Percentiles rank a stretch among this genome's conserved stretches.
phyloP scores from a whole-genome alignment of 2,113 vertebrate genomes.

The Nanorana parkeri region DNA sequence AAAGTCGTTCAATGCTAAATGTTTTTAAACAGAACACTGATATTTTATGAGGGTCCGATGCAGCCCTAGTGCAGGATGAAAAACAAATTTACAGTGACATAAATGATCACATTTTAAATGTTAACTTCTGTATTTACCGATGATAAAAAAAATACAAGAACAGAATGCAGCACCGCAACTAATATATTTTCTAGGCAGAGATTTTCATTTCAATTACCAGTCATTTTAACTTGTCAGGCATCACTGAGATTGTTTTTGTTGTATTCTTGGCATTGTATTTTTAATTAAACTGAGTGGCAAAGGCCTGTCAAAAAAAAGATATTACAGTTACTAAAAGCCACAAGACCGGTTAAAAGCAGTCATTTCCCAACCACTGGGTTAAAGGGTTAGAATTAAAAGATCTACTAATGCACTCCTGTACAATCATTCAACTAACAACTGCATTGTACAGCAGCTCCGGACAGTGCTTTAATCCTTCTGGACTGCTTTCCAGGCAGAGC shows the following conservation, averaged over 20 bases:
- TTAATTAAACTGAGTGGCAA: conserved; percentile 57
- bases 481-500: neutral
- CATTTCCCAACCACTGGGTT: conserved; percentile 52
- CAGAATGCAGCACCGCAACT: neutral
- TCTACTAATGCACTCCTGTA: conserved; percentile 52
- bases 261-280: conserved; percentile 49
- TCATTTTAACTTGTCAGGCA: conserved; percentile 49
- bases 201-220: conserved; percentile 33
- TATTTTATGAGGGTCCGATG: too few relatives aligned
- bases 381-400: conserved; percentile 54
- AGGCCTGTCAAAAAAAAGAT: conserved; percentile 49
- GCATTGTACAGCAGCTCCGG: conserved; percentile 12
- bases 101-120: too few relatives aligned
- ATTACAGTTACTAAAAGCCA: conserved; percentile 52
- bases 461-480: conserved; percentile 1
- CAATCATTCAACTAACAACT: conserved; percentile 49
- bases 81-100: too few relatives aligned
- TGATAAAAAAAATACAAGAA: neutral
- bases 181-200: conserved; percentile 9
- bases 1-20: too few relatives aligned
- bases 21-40: too few relatives aligned
- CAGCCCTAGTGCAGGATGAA: too few relatives aligned
- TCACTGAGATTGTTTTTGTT: conserved; percentile 21
- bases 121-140: too few relatives aligned
- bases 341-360: conserved; percentile 54